Evolutionary conservation across 2,113 vertebrate genomes (phyloP), one percentile per base, ranked within the genome.

Genomic region (Leptodactylus fuscus): DNA sequence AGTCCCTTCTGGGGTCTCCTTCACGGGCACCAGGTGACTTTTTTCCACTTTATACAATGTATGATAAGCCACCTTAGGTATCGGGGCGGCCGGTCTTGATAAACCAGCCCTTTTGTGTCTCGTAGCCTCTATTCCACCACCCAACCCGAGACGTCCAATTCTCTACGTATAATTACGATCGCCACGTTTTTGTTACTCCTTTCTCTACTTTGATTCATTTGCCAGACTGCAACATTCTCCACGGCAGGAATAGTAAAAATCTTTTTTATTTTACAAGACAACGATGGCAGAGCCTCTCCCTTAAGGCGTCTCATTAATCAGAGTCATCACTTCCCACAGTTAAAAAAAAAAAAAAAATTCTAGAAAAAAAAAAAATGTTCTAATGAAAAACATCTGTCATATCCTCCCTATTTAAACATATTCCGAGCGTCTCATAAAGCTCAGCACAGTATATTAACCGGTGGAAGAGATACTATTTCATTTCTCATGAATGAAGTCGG

Each of bases 351-450:
- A 85, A 85, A 46, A n/a, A 34, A 41, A 16, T 81, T 48, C 32
- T 36, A 13, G 34, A 16, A 41, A 44, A 62, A 58, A 62, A 58
- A 75, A 62, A 79, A 79, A 58, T 36, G 36, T 44, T 80, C 34
- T 80, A 86, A 86, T 86, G 84, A 86, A 86, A 86, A 81, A 81
- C 84, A 86, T 86, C 84, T 86, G 77, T 86, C 84, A 86, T 80
- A 69, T 73, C 27, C 32, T 73, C 29, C 76, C 27, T 71, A 78
- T 80, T 80, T 73, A 86, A 86, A 79, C 83, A 79, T 85, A 85
- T 80, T 80, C 65, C 24, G 22, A 73, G 11, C 16, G 53, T 81
- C 49, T 86, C 32, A 81, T 86, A 86, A 86, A 73, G 51, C 51
- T n/a, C 67, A 29, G 65, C 36, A 27, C 67, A 85, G 62, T 80